phyloP scores from a whole-genome alignment of 1,140 invertebrate species.

The Aleiodes sp. region DNA sequence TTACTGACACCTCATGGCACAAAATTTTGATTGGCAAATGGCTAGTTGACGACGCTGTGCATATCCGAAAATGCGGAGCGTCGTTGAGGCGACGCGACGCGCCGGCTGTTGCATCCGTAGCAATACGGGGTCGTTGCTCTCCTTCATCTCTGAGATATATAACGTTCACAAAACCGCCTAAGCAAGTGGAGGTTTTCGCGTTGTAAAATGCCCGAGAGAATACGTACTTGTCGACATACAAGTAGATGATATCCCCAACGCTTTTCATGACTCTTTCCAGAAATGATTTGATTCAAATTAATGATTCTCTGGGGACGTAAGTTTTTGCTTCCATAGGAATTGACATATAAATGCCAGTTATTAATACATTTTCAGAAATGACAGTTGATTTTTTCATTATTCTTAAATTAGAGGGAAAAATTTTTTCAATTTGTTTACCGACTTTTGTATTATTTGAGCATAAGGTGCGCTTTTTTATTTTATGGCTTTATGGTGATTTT shows the following conservation, averaged over 20 bases:
- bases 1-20: not conserved
- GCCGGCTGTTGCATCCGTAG: constrained; percentile 17
- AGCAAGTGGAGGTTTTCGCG: not conserved
- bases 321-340: no score
- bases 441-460: no score
- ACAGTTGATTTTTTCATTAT: no score
- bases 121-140: constrained; percentile 22
- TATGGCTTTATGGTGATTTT: not conserved
- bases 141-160: constrained; percentile 13
- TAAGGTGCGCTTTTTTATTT: no score
- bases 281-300: no score
- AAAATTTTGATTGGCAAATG: not conserved
- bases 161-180: not conserved
- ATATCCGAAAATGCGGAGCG: not conserved
- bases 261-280: not conserved
- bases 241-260: not conserved
- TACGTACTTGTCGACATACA: no score
- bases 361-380: no score
- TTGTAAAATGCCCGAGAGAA: not conserved
- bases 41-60: not conserved
- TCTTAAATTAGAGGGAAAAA: no score
- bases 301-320: no score
- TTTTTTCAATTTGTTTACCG: no score
- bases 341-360: no score
- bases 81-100: not conserved